Evolutionary conservation across 2,113 vertebrate species (phyloP), one percentile per base, ranked within the genome.

Genomic region (Sisor rabdophorus): DNA sequence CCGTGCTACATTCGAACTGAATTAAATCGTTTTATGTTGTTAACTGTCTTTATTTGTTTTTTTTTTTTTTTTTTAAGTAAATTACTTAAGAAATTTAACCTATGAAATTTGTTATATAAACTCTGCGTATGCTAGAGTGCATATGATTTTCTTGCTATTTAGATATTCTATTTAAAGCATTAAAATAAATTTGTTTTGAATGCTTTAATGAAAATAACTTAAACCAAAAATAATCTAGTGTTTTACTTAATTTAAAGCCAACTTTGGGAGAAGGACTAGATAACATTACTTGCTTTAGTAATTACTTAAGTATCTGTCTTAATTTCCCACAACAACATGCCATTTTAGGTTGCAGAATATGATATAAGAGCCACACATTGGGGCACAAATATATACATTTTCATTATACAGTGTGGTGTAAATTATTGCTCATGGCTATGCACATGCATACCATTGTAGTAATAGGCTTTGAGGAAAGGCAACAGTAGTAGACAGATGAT

Each of bases 401-500:
- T 48, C 22, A 65, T 75, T 22, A 67, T 44, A n/a, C 11, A 7
- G 12, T 26, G 47, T 20, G 36, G 11, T 55, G 8, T 28, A 22
- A 24, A 32, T n/a, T 71, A 44, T 78, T 63, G 56, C 47, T 67
- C 20, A 32, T 77, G 67, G 65, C 56, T 22, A 63, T 60, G 47
- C 16, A 75, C n/a, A 19, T 30, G 4, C 26, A 19, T 65, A 26
- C 65, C 20, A 50, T 50, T 20, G 44, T 55, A 47, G 69, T 78
- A 78, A 78, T 64, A 22, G 58, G 22, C 50, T 53, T 40, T 16
- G 26, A 53, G 20, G 52, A 76, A 77, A 32, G 69, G 58, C 22
- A 53, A 22, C 50, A 73, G 28, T 71, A 63, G 77, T 55, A 13
- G 36, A 50, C 70, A 72, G 47, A 67, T 53, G 63, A 69, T 77